phyloP scores from a whole-genome alignment of 1,140 invertebrate species.

The Diachasma alloeum region DNA sequence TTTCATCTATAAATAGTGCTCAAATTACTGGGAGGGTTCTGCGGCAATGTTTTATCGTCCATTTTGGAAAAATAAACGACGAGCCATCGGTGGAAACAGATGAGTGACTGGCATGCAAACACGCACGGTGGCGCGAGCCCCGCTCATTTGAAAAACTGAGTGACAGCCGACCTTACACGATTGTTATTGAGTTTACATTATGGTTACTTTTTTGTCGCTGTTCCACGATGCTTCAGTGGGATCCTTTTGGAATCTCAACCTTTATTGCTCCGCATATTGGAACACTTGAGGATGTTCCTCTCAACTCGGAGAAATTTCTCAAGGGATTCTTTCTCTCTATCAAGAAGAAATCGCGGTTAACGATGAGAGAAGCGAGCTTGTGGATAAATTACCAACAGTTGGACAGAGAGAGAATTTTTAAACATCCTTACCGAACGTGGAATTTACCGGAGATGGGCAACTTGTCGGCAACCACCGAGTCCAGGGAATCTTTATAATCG shows the following conservation, averaged over 20 bases:
- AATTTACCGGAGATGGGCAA: too few relatives aligned
- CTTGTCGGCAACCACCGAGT: too few relatives aligned
- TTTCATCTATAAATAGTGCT: conserved; percentile 55
- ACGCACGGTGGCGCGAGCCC: conserved; percentile 55
- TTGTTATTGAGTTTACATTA: conserved; percentile 54
- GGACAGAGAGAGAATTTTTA: background rate
- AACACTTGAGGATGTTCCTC: background rate
- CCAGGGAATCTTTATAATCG: too few relatives aligned
- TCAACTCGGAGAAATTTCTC: too few relatives aligned
- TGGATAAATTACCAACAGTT: background rate
- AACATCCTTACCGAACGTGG: too few relatives aligned
- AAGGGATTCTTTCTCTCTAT: too few relatives aligned
- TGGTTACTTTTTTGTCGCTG: conserved; percentile 31
- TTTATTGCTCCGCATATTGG: background rate
- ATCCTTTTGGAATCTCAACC: background rate
- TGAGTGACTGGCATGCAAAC: conserved; percentile 48
- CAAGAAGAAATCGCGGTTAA: too few relatives aligned
- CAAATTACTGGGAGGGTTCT: conserved; percentile 52
- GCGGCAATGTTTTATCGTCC: conserved; percentile 56
- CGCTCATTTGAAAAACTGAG: background rate
- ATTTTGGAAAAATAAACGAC: conserved; percentile 62
- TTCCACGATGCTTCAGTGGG: background rate
- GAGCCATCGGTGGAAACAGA: conserved; percentile 53
- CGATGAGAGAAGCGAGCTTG: background rate
- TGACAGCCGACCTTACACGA: conserved; percentile 48